Percentiles rank a stretch among this genome's conserved stretches.
Evolutionary conservation across 1,140 invertebrate genomes (phyloP).

Genomic region (Ganaspis sp.): DNA sequence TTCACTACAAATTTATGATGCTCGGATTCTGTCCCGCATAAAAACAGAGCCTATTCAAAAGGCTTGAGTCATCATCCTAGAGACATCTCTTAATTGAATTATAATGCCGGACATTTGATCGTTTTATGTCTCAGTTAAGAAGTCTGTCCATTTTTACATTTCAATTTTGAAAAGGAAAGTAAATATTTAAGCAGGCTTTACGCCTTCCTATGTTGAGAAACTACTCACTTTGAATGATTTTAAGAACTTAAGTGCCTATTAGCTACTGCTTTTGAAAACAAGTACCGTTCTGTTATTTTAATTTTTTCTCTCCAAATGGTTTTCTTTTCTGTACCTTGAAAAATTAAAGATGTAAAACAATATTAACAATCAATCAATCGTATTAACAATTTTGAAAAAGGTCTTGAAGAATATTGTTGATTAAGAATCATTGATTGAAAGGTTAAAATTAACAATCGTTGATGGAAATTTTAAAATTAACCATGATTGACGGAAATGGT

Average conservation of each 20-base stretch:
- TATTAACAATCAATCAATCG: too few relatives aligned
- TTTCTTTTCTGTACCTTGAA: too few relatives aligned
- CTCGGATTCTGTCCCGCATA: constrained; percentile 8
- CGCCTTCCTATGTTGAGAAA: not conserved
- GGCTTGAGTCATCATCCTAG: not conserved
- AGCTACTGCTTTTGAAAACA: constrained; percentile 2
- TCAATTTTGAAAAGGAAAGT: constrained; percentile 21
- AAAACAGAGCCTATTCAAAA: not conserved
- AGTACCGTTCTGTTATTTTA: not conserved
- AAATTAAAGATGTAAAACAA: too few relatives aligned
- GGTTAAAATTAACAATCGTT: too few relatives aligned
- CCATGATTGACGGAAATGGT: too few relatives aligned
- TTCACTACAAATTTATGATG: not conserved
- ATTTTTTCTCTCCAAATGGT: too few relatives aligned
- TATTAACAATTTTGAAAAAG: too few relatives aligned
- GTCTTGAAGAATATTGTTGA: too few relatives aligned
- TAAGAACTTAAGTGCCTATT: not conserved
- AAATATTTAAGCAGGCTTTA: not conserved
- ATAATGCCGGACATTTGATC: not conserved
- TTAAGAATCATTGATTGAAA: too few relatives aligned
- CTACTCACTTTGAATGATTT: not conserved
- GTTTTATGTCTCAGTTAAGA: constrained; percentile 18
- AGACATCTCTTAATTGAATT: constrained; percentile 17
- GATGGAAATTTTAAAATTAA: too few relatives aligned
- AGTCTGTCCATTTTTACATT: not conserved